phyloP scores from a whole-genome alignment of 2,888 invertebrate genomes.

The Chrysina gloriosa region DNA sequence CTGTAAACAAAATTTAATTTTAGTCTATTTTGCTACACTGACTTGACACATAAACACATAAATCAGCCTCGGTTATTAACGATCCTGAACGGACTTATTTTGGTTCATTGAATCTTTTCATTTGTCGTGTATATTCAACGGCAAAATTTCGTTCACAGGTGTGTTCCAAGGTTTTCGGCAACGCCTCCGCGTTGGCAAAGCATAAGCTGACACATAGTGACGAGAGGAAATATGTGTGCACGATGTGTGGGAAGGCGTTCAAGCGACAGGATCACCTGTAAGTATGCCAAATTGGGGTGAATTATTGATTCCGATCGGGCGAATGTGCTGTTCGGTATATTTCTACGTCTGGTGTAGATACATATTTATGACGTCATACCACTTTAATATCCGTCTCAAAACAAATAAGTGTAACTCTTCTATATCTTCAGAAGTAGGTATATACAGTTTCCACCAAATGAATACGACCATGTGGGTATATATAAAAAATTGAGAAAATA shows the following conservation, averaged over 20 bases:
- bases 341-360: no score
- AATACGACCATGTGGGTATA: no score
- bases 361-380: no score
- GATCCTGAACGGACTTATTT: not conserved
- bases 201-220: constrained; percentile 98
- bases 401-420: no score
- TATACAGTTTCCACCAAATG: no score
- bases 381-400: no score
- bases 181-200: constrained; percentile 95
- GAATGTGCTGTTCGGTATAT: no score
- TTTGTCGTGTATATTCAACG: not conserved
- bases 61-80: no score
- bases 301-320: constrained; percentile 11
- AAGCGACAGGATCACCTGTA: constrained; percentile 98
- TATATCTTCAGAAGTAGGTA: no score
- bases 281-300: constrained; percentile 67
- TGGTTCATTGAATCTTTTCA: not conserved
- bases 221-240: constrained; percentile 95
- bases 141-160: constrained; percentile 69
- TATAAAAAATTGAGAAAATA: no score
- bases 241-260: constrained; percentile 96
- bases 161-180: constrained; percentile 96
- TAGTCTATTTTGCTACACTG: not conserved
- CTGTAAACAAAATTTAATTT: no score
- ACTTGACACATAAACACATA: not conserved